Evolutionary conservation across 1,140 invertebrate species (phyloP).

Genomic region (Belonocnema kinseyi): DNA sequence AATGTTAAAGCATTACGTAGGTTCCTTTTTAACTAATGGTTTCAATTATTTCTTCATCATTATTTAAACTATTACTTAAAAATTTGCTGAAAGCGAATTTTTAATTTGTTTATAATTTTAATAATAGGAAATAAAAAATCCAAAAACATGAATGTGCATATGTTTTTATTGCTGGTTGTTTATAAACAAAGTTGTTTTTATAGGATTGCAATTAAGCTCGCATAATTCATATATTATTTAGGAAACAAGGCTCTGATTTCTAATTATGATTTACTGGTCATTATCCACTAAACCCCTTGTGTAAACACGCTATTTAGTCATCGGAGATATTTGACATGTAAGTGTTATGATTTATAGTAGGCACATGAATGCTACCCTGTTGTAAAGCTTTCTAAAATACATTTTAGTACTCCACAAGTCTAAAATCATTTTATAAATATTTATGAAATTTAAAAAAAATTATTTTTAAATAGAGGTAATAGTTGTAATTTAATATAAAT

Average conservation of each 20-base stretch:
- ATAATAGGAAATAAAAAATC: too few relatives aligned
- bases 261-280: constrained; percentile 16
- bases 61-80: too few relatives aligned
- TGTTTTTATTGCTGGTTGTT: too few relatives aligned
- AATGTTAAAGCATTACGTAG: too few relatives aligned
- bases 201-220: neutral
- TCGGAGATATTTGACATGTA: constrained; percentile 20
- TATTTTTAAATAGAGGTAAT: too few relatives aligned
- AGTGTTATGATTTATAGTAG: constrained; percentile 12
- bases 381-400: neutral
- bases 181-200: neutral
- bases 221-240: neutral
- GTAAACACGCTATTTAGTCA: constrained; percentile 24
- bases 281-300: constrained; percentile 18
- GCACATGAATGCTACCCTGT: neutral
- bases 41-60: too few relatives aligned
- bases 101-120: too few relatives aligned
- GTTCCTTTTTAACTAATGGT: too few relatives aligned
- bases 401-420: neutral
- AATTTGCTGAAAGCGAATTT: too few relatives aligned
- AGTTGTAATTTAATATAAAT: too few relatives aligned
- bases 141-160: too few relatives aligned
- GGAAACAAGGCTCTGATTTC: constrained; percentile 12
- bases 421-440: neutral
- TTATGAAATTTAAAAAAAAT: neutral